A percentile compares a stretch with the other conserved stretches of the same genome.
phyloP scores from a whole-genome alignment of 2,888 invertebrate species.

The Sarcophaga rosellei region DNA sequence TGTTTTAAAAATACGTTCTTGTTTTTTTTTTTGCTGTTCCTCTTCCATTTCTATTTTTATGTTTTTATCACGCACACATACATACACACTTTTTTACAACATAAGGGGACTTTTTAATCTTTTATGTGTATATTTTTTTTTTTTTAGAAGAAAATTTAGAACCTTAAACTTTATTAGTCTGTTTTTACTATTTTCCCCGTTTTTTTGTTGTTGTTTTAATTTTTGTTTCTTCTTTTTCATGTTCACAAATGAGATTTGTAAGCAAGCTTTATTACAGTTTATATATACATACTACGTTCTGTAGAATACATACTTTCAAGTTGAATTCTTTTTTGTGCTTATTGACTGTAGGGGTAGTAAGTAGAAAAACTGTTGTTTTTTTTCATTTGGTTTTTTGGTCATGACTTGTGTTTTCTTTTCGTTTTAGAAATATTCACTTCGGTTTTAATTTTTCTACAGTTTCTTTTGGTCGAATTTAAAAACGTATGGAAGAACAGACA shows the following conservation, averaged over 20 bases:
- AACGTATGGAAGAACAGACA: neutral
- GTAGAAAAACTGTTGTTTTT: slow-evolving; percentile 7
- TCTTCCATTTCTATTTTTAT: neutral
- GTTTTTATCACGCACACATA: neutral
- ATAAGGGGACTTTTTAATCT: neutral
- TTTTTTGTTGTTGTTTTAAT: slow-evolving; percentile 14
- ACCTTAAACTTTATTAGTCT: slow-evolving; percentile 26
- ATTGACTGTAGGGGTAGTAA: neutral
- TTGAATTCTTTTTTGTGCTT: slow-evolving; percentile 12
- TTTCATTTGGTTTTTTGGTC: slow-evolving; percentile 2
- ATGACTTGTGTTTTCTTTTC: neutral
- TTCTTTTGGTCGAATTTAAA: neutral
- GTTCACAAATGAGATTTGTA: neutral
- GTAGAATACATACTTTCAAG: slow-evolving; percentile 3
- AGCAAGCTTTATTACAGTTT: slow-evolving; percentile 19
- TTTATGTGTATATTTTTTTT: slow-evolving; percentile 13
- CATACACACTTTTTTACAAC: neutral
- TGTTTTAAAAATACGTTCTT: slow-evolving; percentile 16
- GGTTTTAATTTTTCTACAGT: neutral
- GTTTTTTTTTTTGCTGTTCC: neutral
- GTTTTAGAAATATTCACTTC: neutral
- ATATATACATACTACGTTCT: neutral
- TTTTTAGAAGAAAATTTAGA: neutral
- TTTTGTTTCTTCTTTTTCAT: neutral
- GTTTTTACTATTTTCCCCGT: neutral